Evolutionary conservation across 2,113 vertebrate species (phyloP).

Genomic region (Epinephelus lanceolatus): DNA sequence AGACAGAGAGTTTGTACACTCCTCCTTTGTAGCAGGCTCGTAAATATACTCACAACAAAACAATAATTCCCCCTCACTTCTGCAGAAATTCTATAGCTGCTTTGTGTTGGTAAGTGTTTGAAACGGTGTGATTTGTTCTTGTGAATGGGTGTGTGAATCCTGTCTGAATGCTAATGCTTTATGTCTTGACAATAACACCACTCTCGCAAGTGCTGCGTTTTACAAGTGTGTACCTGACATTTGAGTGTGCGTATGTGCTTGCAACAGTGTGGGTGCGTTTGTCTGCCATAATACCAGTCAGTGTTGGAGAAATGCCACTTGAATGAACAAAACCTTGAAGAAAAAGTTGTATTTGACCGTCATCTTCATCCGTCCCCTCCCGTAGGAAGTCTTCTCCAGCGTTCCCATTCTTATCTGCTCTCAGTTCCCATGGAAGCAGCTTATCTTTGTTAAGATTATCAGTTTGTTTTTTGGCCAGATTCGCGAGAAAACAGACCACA

Average conservation of each 20-base stretch:
- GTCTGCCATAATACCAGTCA: slow-evolving; percentile 2
- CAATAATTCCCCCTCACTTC: not conserved
- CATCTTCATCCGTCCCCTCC: slow-evolving; percentile 9
- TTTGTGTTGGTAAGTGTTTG: slow-evolving; percentile 11
- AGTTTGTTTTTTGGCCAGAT: no score
- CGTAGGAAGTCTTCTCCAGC: not conserved
- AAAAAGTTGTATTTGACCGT: slow-evolving; percentile 16
- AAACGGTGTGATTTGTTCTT: slow-evolving; percentile 10
- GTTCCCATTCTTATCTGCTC: not conserved
- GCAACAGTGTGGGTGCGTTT: slow-evolving; percentile 5
- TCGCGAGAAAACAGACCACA: no score
- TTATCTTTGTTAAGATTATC: no score
- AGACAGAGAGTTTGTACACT: not conserved
- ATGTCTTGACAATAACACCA: slow-evolving; percentile 1
- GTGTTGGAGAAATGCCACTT: slow-evolving; percentile 21
- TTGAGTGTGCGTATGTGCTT: not conserved
- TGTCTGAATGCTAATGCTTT: slow-evolving; percentile 29
- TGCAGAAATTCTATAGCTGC: not conserved
- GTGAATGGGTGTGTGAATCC: slow-evolving; percentile 28
- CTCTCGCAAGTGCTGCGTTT: not conserved
- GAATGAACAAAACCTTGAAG: slow-evolving; percentile 41
- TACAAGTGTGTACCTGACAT: slow-evolving; percentile 6
- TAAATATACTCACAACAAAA: slow-evolving; percentile 11
- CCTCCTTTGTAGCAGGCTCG: not conserved
- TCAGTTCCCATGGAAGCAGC: slow-evolving; percentile 4